Base-by-base conservation (phyloP, 2,888 invertebrate species). In the Ariolimax columbianus region DNA sequence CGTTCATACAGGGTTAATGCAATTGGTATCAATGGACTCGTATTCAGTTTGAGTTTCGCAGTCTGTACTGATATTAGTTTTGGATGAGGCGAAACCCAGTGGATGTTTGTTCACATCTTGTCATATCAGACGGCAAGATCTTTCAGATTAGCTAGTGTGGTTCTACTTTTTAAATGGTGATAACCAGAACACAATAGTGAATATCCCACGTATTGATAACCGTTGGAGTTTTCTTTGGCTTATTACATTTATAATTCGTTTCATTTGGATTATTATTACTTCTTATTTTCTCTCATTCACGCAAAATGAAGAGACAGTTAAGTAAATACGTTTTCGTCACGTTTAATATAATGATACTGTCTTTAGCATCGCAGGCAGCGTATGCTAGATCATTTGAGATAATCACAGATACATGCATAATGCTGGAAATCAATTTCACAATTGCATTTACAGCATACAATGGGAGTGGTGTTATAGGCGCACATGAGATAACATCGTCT, bases 341-440 rank as follows among this genome's bases (percentile, higher is more conserved):
- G 4, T 70, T 70, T 70, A 30, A 30, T 75, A n/a, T 30, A 0
- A 30, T n/a, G n/a, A 3, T 43, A 19, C 23, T n/a, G 7, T 23
- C 14, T 75, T 75, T 47, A 75, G 3, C n/a, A n/a, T 33, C 17
- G 26, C 38, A 17, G 26, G 1, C 38, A 59, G 55, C 43, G 6
- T 38, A 26, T 33, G 55, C 36, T 26, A 55, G 23, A 36, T 77
- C 38, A 33, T 77, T 77, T 59, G 36, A 77, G 26, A 59, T 36
- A 26, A 26, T 23, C 23, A 14, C 19, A 26, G 19, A 36, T 38
- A 63, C 63, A 3, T 78, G 78, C 30, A 63, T 78, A n/a, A 14
- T 63, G 17, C 38, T 78, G 14, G 78, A 78, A 17, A n/a, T 78
- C 30, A 33, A 63, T 0, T 78, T 78, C n/a, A 30, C 66, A 4